These are phyloP conservation scores for Orchestia grillus DNA, from an alignment of 1,140 invertebrate species.

Conservation along the genomic window DNA sequence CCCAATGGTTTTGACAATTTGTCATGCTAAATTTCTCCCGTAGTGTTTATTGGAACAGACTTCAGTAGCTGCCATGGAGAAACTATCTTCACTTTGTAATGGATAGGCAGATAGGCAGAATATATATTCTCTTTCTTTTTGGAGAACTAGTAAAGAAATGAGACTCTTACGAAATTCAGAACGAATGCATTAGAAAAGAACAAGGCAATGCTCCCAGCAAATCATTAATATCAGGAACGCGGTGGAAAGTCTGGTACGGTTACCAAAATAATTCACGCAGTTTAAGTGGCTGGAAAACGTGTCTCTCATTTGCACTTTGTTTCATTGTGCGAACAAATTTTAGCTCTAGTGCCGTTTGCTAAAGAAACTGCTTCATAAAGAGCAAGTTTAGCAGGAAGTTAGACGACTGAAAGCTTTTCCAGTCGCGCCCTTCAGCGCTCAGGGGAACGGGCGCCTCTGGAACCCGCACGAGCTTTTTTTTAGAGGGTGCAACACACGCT, in stretches of 20 bases:
- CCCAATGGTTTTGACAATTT: too few relatives aligned
- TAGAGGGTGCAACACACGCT: not conserved
- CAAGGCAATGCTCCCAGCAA: not conserved
- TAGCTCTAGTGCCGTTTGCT: not conserved
- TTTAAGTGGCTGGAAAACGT: not conserved
- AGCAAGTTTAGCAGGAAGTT: not conserved
- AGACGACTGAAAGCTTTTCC: not conserved
- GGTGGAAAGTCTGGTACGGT: not conserved
- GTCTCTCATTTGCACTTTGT: not conserved
- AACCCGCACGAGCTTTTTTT: not conserved
- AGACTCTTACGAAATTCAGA: not conserved
- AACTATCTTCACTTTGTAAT: not conserved
- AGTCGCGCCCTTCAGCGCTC: not conserved
- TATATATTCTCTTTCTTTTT: not conserved
- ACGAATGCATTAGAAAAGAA: not conserved
- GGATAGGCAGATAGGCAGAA: not conserved
- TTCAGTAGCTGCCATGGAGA: not conserved
- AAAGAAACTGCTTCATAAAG: slow-evolving; percentile 1
- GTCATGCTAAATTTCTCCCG: too few relatives aligned
- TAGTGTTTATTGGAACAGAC: not conserved
- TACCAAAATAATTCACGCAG: not conserved
- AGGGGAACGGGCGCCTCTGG: not conserved
- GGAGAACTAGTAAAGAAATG: not conserved
- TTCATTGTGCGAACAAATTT: not conserved
- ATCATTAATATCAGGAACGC: not conserved